phyloP scores from a whole-genome alignment of 2,797 vertebrate species.

The Rhynchonycteris naso region DNA sequence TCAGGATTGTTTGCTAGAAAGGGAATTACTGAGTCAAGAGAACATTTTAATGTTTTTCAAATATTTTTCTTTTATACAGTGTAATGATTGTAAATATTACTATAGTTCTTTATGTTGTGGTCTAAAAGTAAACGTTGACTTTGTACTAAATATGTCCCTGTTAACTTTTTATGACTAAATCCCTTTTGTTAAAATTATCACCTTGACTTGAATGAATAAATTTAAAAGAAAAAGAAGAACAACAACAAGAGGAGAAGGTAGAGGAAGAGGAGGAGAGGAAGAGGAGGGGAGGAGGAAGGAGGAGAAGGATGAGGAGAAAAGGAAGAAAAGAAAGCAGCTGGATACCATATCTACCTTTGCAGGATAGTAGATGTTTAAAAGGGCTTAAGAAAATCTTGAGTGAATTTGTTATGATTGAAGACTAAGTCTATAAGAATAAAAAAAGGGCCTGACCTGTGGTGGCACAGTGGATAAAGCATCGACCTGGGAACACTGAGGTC shows the following conservation, averaged over 20 bases:
- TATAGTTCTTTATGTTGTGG: background rate
- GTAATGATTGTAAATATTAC: constrained; percentile 1
- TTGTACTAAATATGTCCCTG: constrained; percentile 24
- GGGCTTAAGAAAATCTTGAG: constrained; percentile 53
- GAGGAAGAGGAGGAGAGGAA: background rate
- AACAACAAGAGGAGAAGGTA: no score
- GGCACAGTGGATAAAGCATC: no score
- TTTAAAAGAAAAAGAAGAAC: background rate
- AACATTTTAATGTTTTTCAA: constrained; percentile 7
- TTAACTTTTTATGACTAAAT: constrained; percentile 53
- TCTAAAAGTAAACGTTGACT: constrained; percentile 42
- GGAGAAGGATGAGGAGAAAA: no score
- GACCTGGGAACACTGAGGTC: no score
- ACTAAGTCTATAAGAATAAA: constrained; percentile 25
- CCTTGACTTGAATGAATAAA: constrained; percentile 33
- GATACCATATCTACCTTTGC: constrained; percentile 23
- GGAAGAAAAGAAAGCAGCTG: constrained; percentile 38
- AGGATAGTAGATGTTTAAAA: constrained; percentile 44
- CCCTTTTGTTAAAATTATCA: constrained; percentile 39
- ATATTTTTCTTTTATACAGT: constrained; percentile 4
- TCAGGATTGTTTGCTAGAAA: constrained; percentile 38
- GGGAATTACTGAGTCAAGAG: background rate
- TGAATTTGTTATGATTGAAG: constrained; percentile 56
- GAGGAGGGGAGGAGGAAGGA: no score
- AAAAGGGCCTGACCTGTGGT: no score